phyloP scores from a whole-genome alignment of 2,797 vertebrate species.

The Novumbra hubbsi region DNA sequence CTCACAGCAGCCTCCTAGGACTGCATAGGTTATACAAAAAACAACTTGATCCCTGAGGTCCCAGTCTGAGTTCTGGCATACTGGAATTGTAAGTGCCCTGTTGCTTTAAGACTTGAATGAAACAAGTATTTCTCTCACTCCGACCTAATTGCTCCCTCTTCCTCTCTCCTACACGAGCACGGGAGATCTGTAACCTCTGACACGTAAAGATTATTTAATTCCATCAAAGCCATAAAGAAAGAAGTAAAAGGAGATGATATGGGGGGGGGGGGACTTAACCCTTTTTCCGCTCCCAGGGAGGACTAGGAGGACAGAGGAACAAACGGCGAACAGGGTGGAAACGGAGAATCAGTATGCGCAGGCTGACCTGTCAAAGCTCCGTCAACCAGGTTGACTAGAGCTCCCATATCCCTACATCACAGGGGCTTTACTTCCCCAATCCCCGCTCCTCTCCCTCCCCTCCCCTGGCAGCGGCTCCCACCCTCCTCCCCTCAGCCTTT shows the following conservation, averaged over 20 bases:
- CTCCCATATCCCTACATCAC: conserved; percentile 66
- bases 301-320: conserved; percentile 22
- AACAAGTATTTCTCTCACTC: conserved; percentile 62
- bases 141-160: conserved; percentile 71
- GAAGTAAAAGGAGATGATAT: conserved; percentile 52
- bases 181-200: conserved; percentile 67
- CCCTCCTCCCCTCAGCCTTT: conserved; percentile 56
- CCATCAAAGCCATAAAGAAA: conserved; percentile 75
- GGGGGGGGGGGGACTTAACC: conserved; percentile 47
- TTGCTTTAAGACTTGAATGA: conserved; percentile 66
- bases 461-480: conserved; percentile 67
- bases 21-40: conserved; percentile 49
- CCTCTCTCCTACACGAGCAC: conserved; percentile 59
- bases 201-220: conserved; percentile 80
- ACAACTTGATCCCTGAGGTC: conserved; percentile 48
- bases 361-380: conserved; percentile 46
- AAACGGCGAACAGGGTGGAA: conserved; percentile 11
- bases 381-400: conserved; percentile 46
- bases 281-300: conserved; percentile 24
- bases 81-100: conserved; percentile 54
- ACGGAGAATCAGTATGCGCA: conserved; percentile 59
- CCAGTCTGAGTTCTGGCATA: conserved; percentile 54
- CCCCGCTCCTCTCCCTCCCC: conserved; percentile 49
- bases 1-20: conserved; percentile 15
- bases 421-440: conserved; percentile 56